Base-by-base conservation (phyloP, 2,888 invertebrate species). In the Scaptomyza cyrtandrae region DNA sequence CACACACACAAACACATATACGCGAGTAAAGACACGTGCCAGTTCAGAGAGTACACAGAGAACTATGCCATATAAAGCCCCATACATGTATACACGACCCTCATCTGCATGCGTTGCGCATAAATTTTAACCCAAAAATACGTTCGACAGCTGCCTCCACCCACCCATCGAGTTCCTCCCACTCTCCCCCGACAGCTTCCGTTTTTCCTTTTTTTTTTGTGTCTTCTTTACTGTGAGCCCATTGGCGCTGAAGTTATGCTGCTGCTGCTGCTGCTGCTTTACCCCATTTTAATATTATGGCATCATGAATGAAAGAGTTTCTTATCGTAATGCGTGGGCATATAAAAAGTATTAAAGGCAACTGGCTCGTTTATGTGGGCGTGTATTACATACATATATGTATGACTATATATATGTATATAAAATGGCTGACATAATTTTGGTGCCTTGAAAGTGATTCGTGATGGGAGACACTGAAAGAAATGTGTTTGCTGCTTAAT, bases 61-160 rank as follows among this genome's bases (percentile, higher is more conserved):
- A 52, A 59, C 59, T 69, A 67, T 60, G 49, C 52, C 29, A 39
- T 43, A 43, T 48, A 49, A 35, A 24, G 58, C 46, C 45, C 55
- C 45, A 50, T 24, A 35, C 24, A 49, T 10, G n/a, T 24, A 54
- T 29, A 35, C 6, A 6, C 55, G 73, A 79, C 72, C 69, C 76
- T 80, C 80, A 81, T 80, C 81, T 80, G 80, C 80, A 80, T 80
- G 78, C 78, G 68, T 62, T 50, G 46, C 65, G 69, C 81, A 78
- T 80, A 81, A 78, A 76, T 81, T 78, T 78, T 71, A 80, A 81
- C 81, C 81, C 80, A 80, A 66, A 78, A 78, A 78, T 80, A 80
- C 67, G 59, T 52, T 62, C 61, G 78, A 79, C 78, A 79, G 80
- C 80, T 72, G 75, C 78, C 76, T 64, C 71, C 78, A 53, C 60